These are phyloP conservation scores for Pediacus dermestoides DNA, from an alignment of 2,888 invertebrate species.

Conservation along the genomic window DNA sequence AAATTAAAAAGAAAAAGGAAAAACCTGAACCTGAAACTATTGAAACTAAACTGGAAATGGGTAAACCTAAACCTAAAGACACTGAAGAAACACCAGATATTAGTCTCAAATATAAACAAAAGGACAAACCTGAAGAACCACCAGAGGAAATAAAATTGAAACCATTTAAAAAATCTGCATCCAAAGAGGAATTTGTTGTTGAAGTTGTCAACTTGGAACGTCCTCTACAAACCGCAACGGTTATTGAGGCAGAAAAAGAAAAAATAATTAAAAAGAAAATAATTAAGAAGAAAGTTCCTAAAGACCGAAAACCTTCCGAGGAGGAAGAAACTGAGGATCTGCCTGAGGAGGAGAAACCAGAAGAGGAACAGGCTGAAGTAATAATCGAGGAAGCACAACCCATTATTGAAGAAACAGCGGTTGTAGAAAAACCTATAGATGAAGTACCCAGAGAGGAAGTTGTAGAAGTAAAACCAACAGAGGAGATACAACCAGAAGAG, in stretches of 20 bases:
- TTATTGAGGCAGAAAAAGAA: conserved; percentile 24
- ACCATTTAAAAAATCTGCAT: conserved; percentile 42
- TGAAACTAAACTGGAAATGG: conserved; percentile 32
- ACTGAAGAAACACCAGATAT: conserved; percentile 47
- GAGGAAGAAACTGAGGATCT: conserved; percentile 23
- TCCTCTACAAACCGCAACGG: not conserved
- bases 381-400: conserved; percentile 37
- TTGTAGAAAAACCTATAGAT: conserved; percentile 15
- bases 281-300: conserved; percentile 26
- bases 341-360: conserved; percentile 13
- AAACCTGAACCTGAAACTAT: conserved; percentile 33
- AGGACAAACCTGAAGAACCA: conserved; percentile 36
- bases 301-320: conserved; percentile 25
- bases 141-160: conserved; percentile 43
- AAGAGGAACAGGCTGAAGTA: conserved; percentile 37
- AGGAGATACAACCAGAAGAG: conserved; percentile 29
- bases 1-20: conserved; percentile 35
- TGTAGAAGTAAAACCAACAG: conserved; percentile 33
- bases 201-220: conserved; percentile 13
- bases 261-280: conserved; percentile 34
- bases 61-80: conserved; percentile 36
- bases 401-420: conserved; percentile 23
- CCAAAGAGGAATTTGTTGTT: conserved; percentile 34
- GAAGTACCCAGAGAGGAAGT: conserved; percentile 14
- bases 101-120: conserved; percentile 41